phyloP scores from a whole-genome alignment of 2,113 vertebrate species.

The cattle (Bos taurus) region DNA sequence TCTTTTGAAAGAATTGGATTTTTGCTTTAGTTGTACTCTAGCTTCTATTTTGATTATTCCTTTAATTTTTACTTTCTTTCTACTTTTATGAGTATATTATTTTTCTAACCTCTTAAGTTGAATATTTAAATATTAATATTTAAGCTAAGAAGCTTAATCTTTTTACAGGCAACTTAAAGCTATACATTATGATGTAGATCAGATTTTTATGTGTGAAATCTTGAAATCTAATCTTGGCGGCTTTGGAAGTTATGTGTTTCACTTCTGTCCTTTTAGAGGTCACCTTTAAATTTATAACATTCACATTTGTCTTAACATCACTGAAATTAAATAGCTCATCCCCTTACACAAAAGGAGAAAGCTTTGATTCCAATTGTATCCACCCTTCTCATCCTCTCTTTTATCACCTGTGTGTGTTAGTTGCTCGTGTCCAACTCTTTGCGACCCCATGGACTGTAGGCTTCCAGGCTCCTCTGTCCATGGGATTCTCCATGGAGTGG shows the following conservation, averaged over 20 bases:
- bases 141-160: not conserved
- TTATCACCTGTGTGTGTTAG: not conserved
- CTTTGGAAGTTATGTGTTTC: not conserved
- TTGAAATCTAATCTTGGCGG: not conserved
- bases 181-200: not conserved
- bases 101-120: not conserved
- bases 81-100: not conserved
- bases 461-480: not conserved
- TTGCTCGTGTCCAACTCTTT: not conserved
- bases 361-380: not conserved
- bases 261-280: not conserved
- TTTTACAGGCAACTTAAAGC: not conserved
- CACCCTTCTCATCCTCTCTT: not conserved
- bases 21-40: not conserved
- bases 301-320: not conserved
- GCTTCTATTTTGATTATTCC: not conserved
- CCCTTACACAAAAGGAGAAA: not conserved
- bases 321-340: not conserved
- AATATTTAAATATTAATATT: not conserved
- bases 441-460: not conserved
- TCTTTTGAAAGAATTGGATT: not conserved
- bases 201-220: not conserved
- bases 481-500: not conserved
- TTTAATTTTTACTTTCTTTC: not conserved
- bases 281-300: constrained; percentile 1